Conservation (phyloP, 2,113 vertebrate genomes). For the Brachionichthys hirsutus region DNA sequence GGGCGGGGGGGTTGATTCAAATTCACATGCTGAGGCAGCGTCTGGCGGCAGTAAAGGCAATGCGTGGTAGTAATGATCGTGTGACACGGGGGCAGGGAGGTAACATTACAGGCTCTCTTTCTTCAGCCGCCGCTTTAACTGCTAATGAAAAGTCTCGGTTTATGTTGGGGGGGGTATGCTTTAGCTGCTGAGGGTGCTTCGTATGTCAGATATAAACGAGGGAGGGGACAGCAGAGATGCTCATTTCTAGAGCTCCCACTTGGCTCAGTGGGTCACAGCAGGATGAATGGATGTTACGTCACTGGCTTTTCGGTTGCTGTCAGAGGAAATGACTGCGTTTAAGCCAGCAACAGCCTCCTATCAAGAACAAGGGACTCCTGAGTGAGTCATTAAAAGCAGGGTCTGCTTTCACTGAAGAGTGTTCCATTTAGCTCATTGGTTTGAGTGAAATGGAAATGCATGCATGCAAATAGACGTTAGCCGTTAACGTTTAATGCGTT, state of each 20-base stretch:
- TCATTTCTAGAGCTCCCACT: constrained; percentile 35
- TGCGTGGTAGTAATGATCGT: constrained; percentile 41
- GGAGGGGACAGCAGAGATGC: constrained; percentile 19
- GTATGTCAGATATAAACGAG: constrained; percentile 13
- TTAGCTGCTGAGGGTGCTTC: neutral
- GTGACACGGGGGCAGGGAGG: constrained; percentile 13
- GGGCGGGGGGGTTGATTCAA: constrained; percentile 25
- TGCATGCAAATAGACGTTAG: no score
- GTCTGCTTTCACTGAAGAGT: neutral
- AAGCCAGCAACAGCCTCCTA: constrained; percentile 1
- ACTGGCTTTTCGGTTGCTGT: constrained; percentile 61
- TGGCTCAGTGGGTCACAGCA: constrained; percentile 37
- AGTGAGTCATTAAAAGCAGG: neutral
- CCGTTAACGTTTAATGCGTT: no score
- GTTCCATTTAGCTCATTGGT: no score
- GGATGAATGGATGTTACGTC: constrained; percentile 45
- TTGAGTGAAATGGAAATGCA: no score
- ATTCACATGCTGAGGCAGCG: constrained; percentile 30
- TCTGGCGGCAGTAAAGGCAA: constrained; percentile 37
- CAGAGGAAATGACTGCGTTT: constrained; percentile 47
- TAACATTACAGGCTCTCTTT: constrained; percentile 16
- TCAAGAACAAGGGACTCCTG: constrained; percentile 37
- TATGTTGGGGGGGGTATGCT: constrained; percentile 19
- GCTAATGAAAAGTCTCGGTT: constrained; percentile 48
- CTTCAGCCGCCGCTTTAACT: constrained; percentile 38